A percentile compares a stretch with the other conserved stretches of the same genome.
phyloP scores from a whole-genome alignment of 2,797 vertebrate genomes.

The Channa striata region DNA sequence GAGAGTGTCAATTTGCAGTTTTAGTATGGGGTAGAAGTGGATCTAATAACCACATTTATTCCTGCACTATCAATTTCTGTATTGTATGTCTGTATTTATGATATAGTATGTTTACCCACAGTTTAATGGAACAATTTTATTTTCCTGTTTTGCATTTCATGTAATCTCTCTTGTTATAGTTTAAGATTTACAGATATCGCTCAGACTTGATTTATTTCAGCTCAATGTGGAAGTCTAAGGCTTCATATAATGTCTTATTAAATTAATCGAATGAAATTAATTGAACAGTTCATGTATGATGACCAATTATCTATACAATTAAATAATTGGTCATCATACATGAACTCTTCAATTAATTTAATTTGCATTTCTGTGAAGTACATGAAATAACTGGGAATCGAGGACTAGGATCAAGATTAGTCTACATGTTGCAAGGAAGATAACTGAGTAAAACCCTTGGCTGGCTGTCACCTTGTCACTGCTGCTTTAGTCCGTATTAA shows the following conservation, averaged over 20 bases:
- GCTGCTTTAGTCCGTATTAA: conserved; percentile 54
- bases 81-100: conserved; percentile 25
- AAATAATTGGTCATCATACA: neutral
- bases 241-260: conserved; percentile 5
- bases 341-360: no score
- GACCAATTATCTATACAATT: neutral
- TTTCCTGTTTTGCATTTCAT: conserved; percentile 18
- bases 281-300: no score
- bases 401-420: conserved; percentile 12
- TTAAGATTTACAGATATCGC: conserved; percentile 36
- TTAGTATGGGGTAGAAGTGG: conserved; percentile 13
- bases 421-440: conserved; percentile 15
- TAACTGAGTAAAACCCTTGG: conserved; percentile 24
- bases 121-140: conserved; percentile 12
- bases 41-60: conserved; percentile 17
- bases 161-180: conserved; percentile 25
- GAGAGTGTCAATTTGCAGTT: conserved; percentile 18
- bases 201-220: conserved; percentile 1
- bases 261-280: no score
- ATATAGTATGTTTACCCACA: conserved; percentile 5
- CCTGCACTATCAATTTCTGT: conserved; percentile 24
- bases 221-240: neutral
- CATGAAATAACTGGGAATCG: neutral
- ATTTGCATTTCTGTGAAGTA: no score
- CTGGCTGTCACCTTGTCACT: conserved; percentile 44